Evolutionary conservation across 1,140 invertebrate species (phyloP).

Genomic region (Orussus abietinus): DNA sequence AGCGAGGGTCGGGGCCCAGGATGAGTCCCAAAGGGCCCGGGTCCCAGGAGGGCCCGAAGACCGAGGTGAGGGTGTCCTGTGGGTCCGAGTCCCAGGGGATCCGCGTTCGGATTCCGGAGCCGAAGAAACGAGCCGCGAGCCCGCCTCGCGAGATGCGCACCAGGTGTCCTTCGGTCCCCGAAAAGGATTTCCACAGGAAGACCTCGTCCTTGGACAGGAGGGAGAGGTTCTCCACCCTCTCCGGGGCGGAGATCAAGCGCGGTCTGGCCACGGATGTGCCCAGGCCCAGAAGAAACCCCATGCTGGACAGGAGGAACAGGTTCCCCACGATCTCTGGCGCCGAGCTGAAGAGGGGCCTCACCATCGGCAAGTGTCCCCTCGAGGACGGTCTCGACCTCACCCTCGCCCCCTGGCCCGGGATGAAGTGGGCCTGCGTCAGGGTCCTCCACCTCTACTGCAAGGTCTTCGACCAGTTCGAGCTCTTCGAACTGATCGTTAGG

Average conservation of each 20-base stretch:
- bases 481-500: constrained; percentile 76
- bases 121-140: constrained; percentile 40
- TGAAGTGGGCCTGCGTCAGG: constrained; percentile 73
- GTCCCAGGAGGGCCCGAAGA: constrained; percentile 37
- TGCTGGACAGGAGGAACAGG: constrained; percentile 35
- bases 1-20: constrained; percentile 33
- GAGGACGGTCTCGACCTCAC: constrained; percentile 50
- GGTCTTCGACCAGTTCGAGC: constrained; percentile 74
- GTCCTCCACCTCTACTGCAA: constrained; percentile 78
- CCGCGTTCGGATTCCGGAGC: constrained; percentile 46
- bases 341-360: constrained; percentile 36
- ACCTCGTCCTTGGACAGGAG: constrained; percentile 37
- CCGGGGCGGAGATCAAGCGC: constrained; percentile 43
- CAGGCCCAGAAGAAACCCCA: constrained; percentile 22
- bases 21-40: constrained; percentile 47
- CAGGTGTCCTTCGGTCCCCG: constrained; percentile 40
- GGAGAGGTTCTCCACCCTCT: constrained; percentile 44
- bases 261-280: constrained; percentile 21
- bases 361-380: constrained; percentile 44
- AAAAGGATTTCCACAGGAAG: constrained; percentile 47
- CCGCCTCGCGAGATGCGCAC: constrained; percentile 29
- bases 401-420: constrained; percentile 67
- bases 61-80: constrained; percentile 46
- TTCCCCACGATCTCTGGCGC: constrained; percentile 47
- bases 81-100: constrained; percentile 41